Evolutionary conservation across 2,888 invertebrate species (phyloP), one percentile per base, ranked within the genome.

Genomic region (Cephus runcator): DNA sequence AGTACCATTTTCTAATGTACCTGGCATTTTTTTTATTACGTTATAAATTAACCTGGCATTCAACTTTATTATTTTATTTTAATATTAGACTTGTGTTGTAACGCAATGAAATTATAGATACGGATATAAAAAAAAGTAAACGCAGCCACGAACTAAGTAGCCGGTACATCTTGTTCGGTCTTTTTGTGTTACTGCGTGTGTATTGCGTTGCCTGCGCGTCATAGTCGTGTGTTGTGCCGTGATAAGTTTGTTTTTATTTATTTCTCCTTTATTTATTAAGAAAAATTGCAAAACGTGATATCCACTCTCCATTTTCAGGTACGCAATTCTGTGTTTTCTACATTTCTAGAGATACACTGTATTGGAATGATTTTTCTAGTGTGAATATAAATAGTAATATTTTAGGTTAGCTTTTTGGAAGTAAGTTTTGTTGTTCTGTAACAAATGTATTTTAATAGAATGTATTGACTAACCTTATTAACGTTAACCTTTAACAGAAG

Each of bases 1-100:
- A 78, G 73, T 75, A 78, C 75, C 75, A 68, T 69, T 78, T 78
- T 78, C 73, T 69, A 69, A 76, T 40, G 75, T 35, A 33, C 30
- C n/a, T 34, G 31, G 12, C 11, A 71, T 71, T 31, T 9, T 9
- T 71, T 34, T 23, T 23, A 56, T 56, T 56, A 56, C 23, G 23
- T 56, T 15, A 6, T 56, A 23, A 56, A 56, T 23, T 23, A 56
- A 2, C 56, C 56, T 23, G 11, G n/a, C 31, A 33, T 71, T 71
- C 31, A 71, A 33, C 31, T 23, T 15, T 15, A 23, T 9, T 23
- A 23, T 56, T 56, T 23, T 56, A 56, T 56, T 6, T 56, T 23
- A 56, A 23, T 56, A 23, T 56, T 56, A 56, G 23, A 56, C 23
- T 56, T 23, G 6, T 56, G 40, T 23, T 6, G 0, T 15, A 40